Conservation (phyloP, 2,888 invertebrate species). For the Tinea pellionella region DNA sequence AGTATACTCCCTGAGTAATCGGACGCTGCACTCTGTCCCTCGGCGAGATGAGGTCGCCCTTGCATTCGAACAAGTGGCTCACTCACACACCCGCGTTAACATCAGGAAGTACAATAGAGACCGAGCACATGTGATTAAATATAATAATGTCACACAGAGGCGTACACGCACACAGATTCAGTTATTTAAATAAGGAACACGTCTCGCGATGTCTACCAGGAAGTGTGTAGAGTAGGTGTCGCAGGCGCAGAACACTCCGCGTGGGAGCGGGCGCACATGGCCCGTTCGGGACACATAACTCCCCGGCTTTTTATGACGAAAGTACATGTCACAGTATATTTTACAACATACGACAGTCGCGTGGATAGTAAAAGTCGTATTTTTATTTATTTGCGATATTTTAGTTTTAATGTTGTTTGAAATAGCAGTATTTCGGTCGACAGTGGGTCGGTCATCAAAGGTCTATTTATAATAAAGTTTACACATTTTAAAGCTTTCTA, state of each 20-base stretch:
- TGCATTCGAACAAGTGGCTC: slow-evolving; percentile 68
- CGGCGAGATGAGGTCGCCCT: slow-evolving; percentile 65
- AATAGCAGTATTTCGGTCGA: slow-evolving; percentile 1
- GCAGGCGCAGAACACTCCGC: slow-evolving; percentile 35
- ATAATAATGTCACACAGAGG: slow-evolving; percentile 36
- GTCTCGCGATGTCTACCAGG: slow-evolving; percentile 64
- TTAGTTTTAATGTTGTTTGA: slow-evolving; percentile 12
- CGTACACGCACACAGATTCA: slow-evolving; percentile 52
- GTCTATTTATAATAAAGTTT: slow-evolving; percentile 5
- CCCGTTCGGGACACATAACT: slow-evolving; percentile 63
- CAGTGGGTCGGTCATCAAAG: slow-evolving; percentile 3
- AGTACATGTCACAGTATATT: slow-evolving; percentile 36
- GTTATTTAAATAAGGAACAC: slow-evolving; percentile 58
- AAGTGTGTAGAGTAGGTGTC: slow-evolving; percentile 42
- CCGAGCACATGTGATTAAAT: slow-evolving; percentile 51
- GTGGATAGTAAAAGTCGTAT: slow-evolving; percentile 16
- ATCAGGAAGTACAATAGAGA: slow-evolving; percentile 67
- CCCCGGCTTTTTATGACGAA: slow-evolving; percentile 60
- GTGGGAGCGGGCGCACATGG: slow-evolving; percentile 68
- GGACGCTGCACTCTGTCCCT: slow-evolving; percentile 68
- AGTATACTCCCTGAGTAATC: slow-evolving; percentile 47
- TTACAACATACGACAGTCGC: slow-evolving; percentile 16
- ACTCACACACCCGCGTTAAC: slow-evolving; percentile 45
- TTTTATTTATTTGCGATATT: slow-evolving; percentile 16
- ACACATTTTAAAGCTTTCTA: slow-evolving; percentile 5